A percentile compares a stretch with the other conserved stretches of the same genome.
These are phyloP conservation scores for Spinus pinus DNA, from an alignment of 2,797 vertebrate genomes.

Conservation along the genomic window DNA sequence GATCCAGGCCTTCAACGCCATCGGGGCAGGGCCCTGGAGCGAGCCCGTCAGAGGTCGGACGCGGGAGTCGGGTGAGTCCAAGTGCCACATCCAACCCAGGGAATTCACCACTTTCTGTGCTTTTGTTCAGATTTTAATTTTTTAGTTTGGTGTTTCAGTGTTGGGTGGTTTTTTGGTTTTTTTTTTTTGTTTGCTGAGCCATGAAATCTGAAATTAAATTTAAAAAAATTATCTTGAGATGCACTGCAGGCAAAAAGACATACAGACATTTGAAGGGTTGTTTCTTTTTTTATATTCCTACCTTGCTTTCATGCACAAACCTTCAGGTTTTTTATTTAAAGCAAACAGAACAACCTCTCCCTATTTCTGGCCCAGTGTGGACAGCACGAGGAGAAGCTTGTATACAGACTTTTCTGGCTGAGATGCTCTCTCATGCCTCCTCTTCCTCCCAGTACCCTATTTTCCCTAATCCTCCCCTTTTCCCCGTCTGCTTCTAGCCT, in stretches of 20 bases:
- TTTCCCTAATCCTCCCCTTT: background rate
- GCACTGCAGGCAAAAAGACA: background rate
- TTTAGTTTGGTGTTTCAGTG: background rate
- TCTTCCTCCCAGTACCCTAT: background rate
- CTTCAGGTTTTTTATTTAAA: background rate
- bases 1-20: slow-evolving; percentile 92
- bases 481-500: background rate
- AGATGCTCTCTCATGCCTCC: background rate
- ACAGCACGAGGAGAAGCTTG: background rate
- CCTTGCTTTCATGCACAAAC: background rate
- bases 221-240: accelerated
- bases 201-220: background rate
- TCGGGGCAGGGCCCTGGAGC: slow-evolving; percentile 92
- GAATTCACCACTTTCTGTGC: background rate
- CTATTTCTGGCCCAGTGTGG: background rate
- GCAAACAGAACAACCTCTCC: background rate
- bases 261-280: background rate
- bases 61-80: slow-evolving; percentile 84
- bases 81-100: accelerated
- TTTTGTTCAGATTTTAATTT: background rate
- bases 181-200: background rate
- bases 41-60: slow-evolving; percentile 80
- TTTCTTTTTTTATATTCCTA: background rate
- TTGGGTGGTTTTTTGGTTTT: background rate
- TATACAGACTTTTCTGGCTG: background rate